phyloP scores from a whole-genome alignment of 2,888 invertebrate species.

The Ochropleura leucogaster region DNA sequence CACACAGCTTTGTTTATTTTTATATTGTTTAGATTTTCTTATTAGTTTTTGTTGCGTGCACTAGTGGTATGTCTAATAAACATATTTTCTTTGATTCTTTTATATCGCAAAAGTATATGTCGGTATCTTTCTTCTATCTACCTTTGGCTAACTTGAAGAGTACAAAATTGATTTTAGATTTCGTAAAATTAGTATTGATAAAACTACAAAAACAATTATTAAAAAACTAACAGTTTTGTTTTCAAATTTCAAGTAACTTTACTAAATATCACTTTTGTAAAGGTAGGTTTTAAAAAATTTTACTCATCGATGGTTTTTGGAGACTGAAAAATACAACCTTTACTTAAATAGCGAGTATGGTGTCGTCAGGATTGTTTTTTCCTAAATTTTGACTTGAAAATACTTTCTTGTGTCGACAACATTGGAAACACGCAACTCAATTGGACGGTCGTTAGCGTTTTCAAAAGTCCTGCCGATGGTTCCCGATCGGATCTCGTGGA shows the following conservation, averaged over 20 bases:
- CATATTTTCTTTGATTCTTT: too few species aligned
- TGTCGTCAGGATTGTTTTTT: background rate
- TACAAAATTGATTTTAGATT: background rate
- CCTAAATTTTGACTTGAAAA: background rate
- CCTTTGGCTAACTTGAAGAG: background rate
- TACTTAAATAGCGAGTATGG: background rate
- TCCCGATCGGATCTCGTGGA: conserved; percentile 74
- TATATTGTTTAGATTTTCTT: too few species aligned
- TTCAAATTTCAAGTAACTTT: background rate
- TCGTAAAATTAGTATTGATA: background rate
- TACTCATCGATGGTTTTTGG: background rate
- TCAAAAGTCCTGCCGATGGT: conserved; percentile 82
- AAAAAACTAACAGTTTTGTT: background rate
- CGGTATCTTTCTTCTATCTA: background rate
- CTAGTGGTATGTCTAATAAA: too few species aligned
- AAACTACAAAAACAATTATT: background rate
- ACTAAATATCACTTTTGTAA: background rate
- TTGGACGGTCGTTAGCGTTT: conserved; percentile 84
- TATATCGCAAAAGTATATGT: too few species aligned
- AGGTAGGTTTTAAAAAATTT: background rate
- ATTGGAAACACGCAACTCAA: conserved; percentile 72
- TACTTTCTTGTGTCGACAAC: conserved; percentile 33
- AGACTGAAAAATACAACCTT: background rate
- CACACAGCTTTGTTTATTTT: too few species aligned
- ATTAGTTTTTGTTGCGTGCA: too few species aligned